A percentile compares a stretch with the other conserved stretches of the same genome.
Conservation (phyloP, 35 echinoderm and acorn worm genomes). For the Heliocidaris erythrogramma region DNA sequence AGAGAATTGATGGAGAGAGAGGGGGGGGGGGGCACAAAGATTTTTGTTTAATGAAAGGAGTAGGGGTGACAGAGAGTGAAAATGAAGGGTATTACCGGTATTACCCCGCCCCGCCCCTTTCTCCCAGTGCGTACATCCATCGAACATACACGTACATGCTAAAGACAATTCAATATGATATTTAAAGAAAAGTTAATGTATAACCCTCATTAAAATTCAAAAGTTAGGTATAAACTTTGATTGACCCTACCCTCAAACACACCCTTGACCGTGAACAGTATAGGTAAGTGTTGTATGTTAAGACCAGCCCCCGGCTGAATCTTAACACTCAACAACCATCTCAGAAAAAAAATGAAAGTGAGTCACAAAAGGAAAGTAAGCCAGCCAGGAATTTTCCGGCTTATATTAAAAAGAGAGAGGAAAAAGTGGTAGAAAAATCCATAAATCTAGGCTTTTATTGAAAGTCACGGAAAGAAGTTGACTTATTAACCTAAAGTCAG, state of each 20-base stretch:
- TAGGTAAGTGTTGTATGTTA: background rate
- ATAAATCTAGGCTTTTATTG: slow-evolving; percentile 28
- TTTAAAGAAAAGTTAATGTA: background rate
- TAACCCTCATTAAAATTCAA: background rate
- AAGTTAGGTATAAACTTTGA: background rate
- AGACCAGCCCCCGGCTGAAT: background rate
- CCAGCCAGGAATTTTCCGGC: background rate
- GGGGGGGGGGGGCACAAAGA: no score
- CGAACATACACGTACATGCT: no score
- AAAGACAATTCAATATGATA: no score
- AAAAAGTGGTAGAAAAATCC: background rate
- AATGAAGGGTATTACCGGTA: no score
- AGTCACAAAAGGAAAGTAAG: background rate
- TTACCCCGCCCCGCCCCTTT: no score
- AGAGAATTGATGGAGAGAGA: no score
- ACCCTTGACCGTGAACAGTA: background rate
- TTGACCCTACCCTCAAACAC: background rate
- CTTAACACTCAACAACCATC: background rate
- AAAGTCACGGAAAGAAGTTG: slow-evolving; percentile 29
- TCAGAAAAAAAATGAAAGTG: background rate
- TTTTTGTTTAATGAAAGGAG: no score
- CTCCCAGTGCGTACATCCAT: no score
- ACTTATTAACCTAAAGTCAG: background rate
- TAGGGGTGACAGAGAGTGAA: no score
- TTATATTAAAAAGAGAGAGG: background rate